Evolutionary conservation across 1,140 invertebrate genomes (phyloP).

Genomic region (Drosophila virilis): DNA sequence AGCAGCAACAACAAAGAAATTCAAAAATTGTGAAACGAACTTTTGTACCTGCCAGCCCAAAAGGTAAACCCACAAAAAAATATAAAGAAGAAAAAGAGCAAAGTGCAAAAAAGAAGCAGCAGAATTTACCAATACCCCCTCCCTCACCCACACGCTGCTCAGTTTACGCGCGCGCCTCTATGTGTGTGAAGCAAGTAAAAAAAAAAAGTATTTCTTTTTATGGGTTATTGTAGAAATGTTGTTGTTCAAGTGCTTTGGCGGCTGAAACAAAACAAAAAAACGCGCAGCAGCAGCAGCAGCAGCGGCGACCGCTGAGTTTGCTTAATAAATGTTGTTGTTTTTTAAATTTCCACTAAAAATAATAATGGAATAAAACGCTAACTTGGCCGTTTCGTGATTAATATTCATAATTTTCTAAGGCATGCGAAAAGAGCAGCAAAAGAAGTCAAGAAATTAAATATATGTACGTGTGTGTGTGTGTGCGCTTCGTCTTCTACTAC

Average conservation of each 20-base stretch:
- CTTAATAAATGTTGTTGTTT: slow-evolving; percentile 27
- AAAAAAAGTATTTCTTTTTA: slow-evolving; percentile 17
- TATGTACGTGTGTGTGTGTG: slow-evolving; percentile 1
- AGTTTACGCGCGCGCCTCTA: slow-evolving; percentile 21
- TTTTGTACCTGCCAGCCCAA: slow-evolving; percentile 35
- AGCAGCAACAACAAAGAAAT: slow-evolving; percentile 31
- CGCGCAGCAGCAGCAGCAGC: slow-evolving; percentile 9
- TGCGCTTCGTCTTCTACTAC: too few relatives aligned
- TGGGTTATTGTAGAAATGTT: slow-evolving; percentile 36
- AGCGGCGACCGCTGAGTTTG: background rate
- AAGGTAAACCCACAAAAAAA: slow-evolving; percentile 43
- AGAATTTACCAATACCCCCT: slow-evolving; percentile 60
- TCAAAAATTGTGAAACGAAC: slow-evolving; percentile 54
- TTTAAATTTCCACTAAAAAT: slow-evolving; percentile 34
- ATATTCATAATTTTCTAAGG: slow-evolving; percentile 52
- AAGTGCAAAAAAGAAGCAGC: slow-evolving; percentile 46
- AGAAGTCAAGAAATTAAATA: slow-evolving; percentile 25
- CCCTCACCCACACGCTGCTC: slow-evolving; percentile 13
- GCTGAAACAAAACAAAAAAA: slow-evolving; percentile 35
- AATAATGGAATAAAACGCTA: slow-evolving; percentile 3
- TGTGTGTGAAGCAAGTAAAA: slow-evolving; percentile 26
- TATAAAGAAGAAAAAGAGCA: slow-evolving; percentile 51
- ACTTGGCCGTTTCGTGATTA: slow-evolving; percentile 27
- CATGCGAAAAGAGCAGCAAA: slow-evolving; percentile 29
- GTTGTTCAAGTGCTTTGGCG: slow-evolving; percentile 12